Conservation (phyloP, 2,797 vertebrate species). For the Oceanodroma leucorhoa region DNA sequence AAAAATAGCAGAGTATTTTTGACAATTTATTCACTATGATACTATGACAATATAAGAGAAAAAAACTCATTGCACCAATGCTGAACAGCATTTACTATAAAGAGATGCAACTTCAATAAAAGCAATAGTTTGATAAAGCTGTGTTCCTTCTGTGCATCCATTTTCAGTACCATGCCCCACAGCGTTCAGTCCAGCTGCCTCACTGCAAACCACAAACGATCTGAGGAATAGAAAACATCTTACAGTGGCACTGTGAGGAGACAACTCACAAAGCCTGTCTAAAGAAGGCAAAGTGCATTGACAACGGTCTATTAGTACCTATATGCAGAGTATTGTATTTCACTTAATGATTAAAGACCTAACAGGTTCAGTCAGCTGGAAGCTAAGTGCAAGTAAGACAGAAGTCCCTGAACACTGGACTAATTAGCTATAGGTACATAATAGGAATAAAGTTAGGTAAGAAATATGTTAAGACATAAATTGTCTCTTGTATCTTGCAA, state of each 20-base stretch:
- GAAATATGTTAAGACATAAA: neutral
- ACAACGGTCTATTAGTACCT: neutral
- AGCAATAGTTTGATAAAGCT: neutral
- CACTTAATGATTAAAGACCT: neutral
- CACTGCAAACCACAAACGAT: neutral
- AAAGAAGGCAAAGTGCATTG: neutral
- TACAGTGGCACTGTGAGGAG: neutral
- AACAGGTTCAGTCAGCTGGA: neutral
- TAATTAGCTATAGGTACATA: neutral
- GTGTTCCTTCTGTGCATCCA: neutral
- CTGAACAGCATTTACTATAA: neutral
- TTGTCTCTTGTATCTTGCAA: neutral
- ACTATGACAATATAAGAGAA: neutral
- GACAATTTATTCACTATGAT: neutral
- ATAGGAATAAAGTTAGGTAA: neutral
- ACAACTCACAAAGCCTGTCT: neutral
- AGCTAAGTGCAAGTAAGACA: neutral
- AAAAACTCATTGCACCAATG: neutral
- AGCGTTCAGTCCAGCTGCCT: accelerated
- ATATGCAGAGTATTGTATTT: neutral
- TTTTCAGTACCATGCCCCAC: neutral
- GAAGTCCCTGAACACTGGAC: neutral
- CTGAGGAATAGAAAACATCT: neutral
- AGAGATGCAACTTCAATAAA: neutral
- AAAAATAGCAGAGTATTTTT: neutral